A percentile compares a stretch with the other conserved stretches of the same genome.
phyloP scores from a whole-genome alignment of 1,140 invertebrate genomes.

The Brachystomella parvula region DNA sequence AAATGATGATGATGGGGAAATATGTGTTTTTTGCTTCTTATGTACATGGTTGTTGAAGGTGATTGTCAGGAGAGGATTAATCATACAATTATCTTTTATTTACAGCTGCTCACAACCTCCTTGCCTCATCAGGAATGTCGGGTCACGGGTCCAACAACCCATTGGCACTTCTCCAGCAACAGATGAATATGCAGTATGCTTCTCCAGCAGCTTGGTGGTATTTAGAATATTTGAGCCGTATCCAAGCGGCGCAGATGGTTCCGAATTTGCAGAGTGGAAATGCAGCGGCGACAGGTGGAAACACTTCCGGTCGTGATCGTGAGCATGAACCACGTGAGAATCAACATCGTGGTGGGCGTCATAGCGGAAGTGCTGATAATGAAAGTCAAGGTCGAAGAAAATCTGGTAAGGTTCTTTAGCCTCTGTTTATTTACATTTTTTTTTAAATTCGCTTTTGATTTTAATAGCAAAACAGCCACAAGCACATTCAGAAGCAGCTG shows the following conservation, averaged over 20 bases:
- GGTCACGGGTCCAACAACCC: conserved; percentile 5
- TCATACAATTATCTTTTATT: no score
- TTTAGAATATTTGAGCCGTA: conserved; percentile 32
- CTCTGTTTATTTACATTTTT: not conserved
- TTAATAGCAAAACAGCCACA: not conserved
- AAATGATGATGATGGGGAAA: no score
- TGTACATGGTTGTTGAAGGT: no score
- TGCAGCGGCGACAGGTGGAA: not conserved
- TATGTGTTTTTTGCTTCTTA: no score
- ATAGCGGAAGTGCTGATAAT: not conserved
- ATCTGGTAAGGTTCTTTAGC: not conserved
- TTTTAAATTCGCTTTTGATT: not conserved
- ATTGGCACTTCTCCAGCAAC: conserved; percentile 11
- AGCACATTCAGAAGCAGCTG: conserved; percentile 8
- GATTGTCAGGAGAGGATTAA: no score
- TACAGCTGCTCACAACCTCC: conserved; percentile 15
- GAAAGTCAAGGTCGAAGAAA: not conserved
- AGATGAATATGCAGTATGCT: conserved; percentile 17
- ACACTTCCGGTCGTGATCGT: not conserved
- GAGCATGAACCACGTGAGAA: not conserved
- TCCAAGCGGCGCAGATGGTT: conserved; percentile 33
- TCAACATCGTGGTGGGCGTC: not conserved
- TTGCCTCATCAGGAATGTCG: not conserved
- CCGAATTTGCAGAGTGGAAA: conserved; percentile 8
- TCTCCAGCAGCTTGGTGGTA: conserved; percentile 34